Evolutionary conservation across 2,113 vertebrate species (phyloP), one percentile per base, ranked within the genome.

Genomic region (Anoplopoma fimbria): DNA sequence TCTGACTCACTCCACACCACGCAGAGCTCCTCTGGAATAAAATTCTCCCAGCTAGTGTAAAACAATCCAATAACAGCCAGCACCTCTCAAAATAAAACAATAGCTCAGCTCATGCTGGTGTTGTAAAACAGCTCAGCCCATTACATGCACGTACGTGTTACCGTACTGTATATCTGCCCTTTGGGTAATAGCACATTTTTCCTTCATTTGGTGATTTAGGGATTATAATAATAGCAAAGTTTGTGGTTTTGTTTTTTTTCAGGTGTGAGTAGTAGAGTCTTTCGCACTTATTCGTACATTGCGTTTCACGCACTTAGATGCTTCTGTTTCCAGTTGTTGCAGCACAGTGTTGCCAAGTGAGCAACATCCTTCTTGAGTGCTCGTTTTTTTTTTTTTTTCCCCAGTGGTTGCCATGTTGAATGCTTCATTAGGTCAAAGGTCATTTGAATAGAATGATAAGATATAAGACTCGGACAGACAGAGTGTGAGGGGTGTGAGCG

Each of bases 381-480:
- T 72, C 19, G 31, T 71, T 40, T 47, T 47, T 60, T 4, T 69
- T 47, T 40, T 40, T 60, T 4, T 57, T 72, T 57, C 70, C 55
- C 73, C 57, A 58, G 14, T 29, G 55, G 68, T 45, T 49, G 61
- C 57, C 38, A 31, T 49, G 68, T 65, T 69, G 21, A 75, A 72
- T 19, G 29, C 19, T 68, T 76, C 69, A 79, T 83, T 63, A 80
- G 87, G 93, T 92, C 88, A 92, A 82, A 94, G 93, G 91, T 91
- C 89, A 89, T 92, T 88, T 93, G 74, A 88, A 94, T 93, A 93
- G 89, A 91, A 60, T 83, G 81, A 84, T 89, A 92, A 88, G 88
- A 91, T 90, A 89, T 63, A 79, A 89, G 87, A 83, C 72, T 93
- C 93, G 96, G 96, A 96, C 95, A 94, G 96, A 97, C 95, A 93